A percentile compares a stretch with the other conserved stretches of the same genome.
phyloP scores from a whole-genome alignment of 2,113 vertebrate genomes.

The Neomonachus schauinslandi region DNA sequence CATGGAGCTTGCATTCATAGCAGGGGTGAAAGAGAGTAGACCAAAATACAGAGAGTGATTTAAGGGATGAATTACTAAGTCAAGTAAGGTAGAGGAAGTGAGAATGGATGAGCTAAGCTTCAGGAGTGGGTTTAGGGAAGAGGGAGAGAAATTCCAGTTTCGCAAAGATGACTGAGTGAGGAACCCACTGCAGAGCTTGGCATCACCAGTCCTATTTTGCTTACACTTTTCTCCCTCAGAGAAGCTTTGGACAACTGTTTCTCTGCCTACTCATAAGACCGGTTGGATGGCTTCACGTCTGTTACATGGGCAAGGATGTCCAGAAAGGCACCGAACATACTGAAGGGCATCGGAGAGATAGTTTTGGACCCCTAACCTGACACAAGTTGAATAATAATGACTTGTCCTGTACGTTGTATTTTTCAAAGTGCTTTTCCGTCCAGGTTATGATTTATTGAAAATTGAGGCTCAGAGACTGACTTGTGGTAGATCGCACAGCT shows the following conservation, averaged over 20 bases:
- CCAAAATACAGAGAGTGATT: not conserved
- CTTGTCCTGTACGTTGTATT: slow-evolving; percentile 8
- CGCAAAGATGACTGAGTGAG: slow-evolving; percentile 6
- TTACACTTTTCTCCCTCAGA: not conserved
- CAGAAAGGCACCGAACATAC: not conserved
- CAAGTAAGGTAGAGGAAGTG: not conserved
- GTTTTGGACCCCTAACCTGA: slow-evolving; percentile 50
- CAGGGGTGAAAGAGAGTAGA: not conserved
- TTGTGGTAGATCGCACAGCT: not conserved
- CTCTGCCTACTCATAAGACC: not conserved
- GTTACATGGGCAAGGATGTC: not conserved
- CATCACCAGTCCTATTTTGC: not conserved
- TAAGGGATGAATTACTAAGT: not conserved
- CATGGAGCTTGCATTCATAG: not conserved
- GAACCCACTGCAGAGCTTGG: not conserved
- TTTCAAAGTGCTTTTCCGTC: slow-evolving; percentile 53
- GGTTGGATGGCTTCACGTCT: slow-evolving; percentile 2
- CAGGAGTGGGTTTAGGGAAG: not conserved
- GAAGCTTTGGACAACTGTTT: slow-evolving; percentile 12
- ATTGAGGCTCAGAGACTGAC: not conserved
- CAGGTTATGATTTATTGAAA: not conserved
- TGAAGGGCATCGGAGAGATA: not conserved
- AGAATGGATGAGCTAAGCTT: not conserved
- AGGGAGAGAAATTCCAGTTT: not conserved
- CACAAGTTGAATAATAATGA: slow-evolving; percentile 47